A percentile compares a stretch with the other conserved stretches of the same genome.
Conservation (phyloP, 2,797 vertebrate genomes). For the Cuculus canorus region DNA sequence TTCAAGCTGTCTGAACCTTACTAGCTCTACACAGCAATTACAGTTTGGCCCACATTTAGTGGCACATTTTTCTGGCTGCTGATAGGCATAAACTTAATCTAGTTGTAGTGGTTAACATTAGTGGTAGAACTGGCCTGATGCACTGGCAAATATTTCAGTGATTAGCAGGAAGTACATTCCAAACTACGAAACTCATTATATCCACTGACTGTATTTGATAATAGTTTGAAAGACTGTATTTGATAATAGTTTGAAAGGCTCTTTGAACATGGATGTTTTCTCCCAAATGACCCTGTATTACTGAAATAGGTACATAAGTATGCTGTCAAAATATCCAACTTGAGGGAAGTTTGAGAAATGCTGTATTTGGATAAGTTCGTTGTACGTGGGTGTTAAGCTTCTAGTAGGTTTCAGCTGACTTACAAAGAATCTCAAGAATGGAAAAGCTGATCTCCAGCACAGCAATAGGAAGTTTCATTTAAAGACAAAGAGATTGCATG, state of each 20-base stretch:
- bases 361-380: neutral
- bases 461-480: neutral
- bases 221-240: no score
- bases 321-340: neutral
- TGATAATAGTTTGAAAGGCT: neutral
- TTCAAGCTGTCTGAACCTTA: slow-evolving; percentile 12
- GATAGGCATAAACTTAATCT: neutral
- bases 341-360: neutral
- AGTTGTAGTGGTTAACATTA: neutral
- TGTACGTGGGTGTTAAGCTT: neutral
- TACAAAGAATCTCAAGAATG: slow-evolving; percentile 21
- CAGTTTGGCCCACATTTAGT: neutral
- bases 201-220: neutral
- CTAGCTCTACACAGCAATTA: neutral
- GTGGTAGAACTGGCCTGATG: neutral
- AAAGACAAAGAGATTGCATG: neutral
- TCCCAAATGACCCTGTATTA: neutral
- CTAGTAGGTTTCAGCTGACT: slow-evolving; percentile 18
- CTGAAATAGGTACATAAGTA: neutral
- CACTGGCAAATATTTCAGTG: neutral
- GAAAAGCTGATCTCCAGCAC: neutral
- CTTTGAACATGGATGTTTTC: neutral
- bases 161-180: neutral
- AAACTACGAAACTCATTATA: neutral
- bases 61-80: neutral